Evolutionary conservation across 2,113 vertebrate genomes (phyloP).

Genomic region (Nesogale talazaci): DNA sequence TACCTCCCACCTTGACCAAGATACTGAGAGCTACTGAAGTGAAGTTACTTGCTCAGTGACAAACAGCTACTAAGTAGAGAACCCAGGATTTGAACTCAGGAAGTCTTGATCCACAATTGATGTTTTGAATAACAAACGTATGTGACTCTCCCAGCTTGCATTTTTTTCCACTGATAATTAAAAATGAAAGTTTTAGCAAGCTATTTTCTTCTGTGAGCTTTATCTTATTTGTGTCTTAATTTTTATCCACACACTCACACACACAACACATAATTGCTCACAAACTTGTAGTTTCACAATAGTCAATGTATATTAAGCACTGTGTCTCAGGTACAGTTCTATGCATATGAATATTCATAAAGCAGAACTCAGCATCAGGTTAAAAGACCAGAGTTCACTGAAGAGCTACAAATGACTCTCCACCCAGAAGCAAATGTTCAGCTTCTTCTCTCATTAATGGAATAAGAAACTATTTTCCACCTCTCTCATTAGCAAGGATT

Average conservation of each 20-base stretch:
- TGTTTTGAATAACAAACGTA: neutral
- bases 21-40: neutral
- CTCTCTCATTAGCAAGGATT: conserved; percentile 70
- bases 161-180: neutral
- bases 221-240: neutral
- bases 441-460: conserved; percentile 64
- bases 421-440: conserved; percentile 47
- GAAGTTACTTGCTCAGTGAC: neutral
- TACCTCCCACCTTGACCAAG: neutral
- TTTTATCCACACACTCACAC: too few species aligned
- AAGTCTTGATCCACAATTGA: neutral
- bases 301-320: neutral
- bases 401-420: conserved; percentile 48
- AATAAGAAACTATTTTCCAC: conserved; percentile 53
- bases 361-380: neutral
- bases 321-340: neutral
- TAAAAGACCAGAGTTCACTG: conserved; percentile 39
- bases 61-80: neutral
- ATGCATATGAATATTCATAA: conserved; percentile 52
- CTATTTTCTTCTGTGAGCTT: neutral
- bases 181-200: conserved; percentile 10
- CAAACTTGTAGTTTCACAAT: neutral
- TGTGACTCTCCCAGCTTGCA: neutral
- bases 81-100: neutral
- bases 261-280: neutral